These are phyloP conservation scores for Brachymystax lenok DNA, from an alignment of 2,797 vertebrate species.

Conservation along the genomic window DNA sequence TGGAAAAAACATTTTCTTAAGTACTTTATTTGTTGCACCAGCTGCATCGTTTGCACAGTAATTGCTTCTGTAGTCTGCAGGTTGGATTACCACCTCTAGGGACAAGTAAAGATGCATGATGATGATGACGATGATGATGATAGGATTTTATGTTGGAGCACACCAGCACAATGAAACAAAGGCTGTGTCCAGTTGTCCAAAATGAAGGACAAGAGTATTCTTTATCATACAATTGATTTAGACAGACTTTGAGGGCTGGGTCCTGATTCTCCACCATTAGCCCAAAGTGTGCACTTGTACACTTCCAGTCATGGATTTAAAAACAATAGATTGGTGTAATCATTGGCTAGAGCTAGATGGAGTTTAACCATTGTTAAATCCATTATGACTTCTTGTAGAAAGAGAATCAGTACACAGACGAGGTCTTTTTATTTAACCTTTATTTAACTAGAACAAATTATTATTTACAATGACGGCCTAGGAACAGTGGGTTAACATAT, in stretches of 20 bases:
- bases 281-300: neutral
- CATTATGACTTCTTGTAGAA: neutral
- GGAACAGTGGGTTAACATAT: no score
- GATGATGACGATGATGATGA: constrained; percentile 41
- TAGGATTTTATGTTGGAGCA: constrained; percentile 41
- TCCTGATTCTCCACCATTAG: neutral
- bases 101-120: constrained; percentile 50
- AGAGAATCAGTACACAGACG: neutral
- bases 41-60: constrained; percentile 63
- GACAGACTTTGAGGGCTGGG: neutral
- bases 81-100: constrained; percentile 60
- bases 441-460: no score
- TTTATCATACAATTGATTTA: neutral
- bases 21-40: constrained; percentile 72
- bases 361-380: neutral
- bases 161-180: constrained; percentile 24
- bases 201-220: neutral
- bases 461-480: no score
- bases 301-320: neutral
- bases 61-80: constrained; percentile 58
- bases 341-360: neutral
- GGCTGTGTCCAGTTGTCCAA: neutral
- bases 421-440: neutral
- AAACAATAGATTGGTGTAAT: neutral
- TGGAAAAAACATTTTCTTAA: constrained; percentile 71